Conservation (phyloP, 2,888 invertebrate genomes). For the Pammene aurita region DNA sequence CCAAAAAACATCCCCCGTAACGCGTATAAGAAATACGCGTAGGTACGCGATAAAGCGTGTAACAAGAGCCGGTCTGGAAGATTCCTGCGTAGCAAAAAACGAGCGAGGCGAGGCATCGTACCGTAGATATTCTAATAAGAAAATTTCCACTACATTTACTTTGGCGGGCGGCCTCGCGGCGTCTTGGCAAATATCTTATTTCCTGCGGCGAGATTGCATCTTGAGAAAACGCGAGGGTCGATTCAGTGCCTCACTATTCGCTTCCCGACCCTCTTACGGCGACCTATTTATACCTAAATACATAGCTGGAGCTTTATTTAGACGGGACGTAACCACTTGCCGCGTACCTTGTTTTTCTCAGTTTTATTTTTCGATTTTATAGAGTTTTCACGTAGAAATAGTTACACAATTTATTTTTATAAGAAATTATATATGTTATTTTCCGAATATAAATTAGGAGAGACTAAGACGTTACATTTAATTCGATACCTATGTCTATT, state of each 20-base stretch:
- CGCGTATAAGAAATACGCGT: no score
- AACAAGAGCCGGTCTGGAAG: slow-evolving; percentile 60
- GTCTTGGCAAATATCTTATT: slow-evolving; percentile 84
- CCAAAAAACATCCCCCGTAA: slow-evolving; percentile 45
- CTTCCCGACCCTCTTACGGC: slow-evolving; percentile 62
- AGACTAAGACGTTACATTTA: no score
- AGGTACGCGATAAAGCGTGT: slow-evolving; percentile 64
- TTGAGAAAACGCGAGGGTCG: slow-evolving; percentile 83
- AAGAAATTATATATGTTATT: no score
- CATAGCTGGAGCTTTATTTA: slow-evolving; percentile 11
- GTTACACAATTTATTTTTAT: no score
- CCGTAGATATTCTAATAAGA: slow-evolving; percentile 84
- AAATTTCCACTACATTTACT: slow-evolving; percentile 85
- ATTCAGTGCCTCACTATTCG: slow-evolving; percentile 76
- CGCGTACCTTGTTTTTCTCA: slow-evolving; percentile 24
- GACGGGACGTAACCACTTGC: slow-evolving; percentile 36
- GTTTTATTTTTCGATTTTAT: slow-evolving; percentile 5
- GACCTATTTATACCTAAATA: slow-evolving; percentile 24
- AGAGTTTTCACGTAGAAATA: background rate
- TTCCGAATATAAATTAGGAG: no score
- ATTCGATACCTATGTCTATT: no score
- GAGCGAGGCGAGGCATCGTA: slow-evolving; percentile 76
- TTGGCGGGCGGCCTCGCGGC: slow-evolving; percentile 81
- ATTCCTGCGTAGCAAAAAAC: slow-evolving; percentile 78
- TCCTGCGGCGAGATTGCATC: slow-evolving; percentile 84